These are phyloP conservation scores for Seriola aureovittata DNA, from an alignment of 2,113 vertebrate genomes.

Conservation along the genomic window DNA sequence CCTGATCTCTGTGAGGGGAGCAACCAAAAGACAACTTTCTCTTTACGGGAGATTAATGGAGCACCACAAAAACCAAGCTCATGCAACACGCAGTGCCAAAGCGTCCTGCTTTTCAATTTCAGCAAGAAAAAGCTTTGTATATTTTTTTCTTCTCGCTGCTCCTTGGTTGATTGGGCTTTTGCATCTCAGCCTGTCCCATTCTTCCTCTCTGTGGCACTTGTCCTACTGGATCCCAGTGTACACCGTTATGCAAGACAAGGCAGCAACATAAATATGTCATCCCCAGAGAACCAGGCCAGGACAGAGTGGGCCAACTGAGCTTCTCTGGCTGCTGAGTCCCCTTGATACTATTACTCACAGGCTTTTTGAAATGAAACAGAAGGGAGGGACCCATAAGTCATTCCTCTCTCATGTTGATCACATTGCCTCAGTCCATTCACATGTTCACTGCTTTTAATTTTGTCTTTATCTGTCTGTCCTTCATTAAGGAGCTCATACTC, in stretches of 20 bases:
- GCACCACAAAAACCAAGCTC: not conserved
- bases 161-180: not conserved
- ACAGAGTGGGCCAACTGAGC: not conserved
- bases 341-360: constrained; percentile 6
- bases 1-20: not conserved
- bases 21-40: not conserved
- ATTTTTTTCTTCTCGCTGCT: not conserved
- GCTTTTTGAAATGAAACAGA: constrained; percentile 6
- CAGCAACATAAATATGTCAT: constrained; percentile 27
- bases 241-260: constrained; percentile 6
- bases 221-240: constrained; percentile 11
- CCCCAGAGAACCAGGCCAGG: not conserved
- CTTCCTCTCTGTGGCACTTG: not conserved
- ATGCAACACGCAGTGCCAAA: constrained; percentile 3
- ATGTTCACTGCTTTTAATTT: constrained; percentile 4
- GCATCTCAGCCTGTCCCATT: not conserved
- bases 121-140: not conserved
- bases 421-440: not conserved
- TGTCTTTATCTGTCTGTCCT: not conserved
- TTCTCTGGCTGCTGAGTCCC: not conserved
- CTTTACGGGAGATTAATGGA: constrained; percentile 16
- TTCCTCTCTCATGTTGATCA: not conserved
- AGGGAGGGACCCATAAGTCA: not conserved
- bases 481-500: not conserved
- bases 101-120: not conserved